Evolutionary conservation across 1,140 invertebrate genomes (phyloP).

Genomic region (Stegodyphus dumicola): DNA sequence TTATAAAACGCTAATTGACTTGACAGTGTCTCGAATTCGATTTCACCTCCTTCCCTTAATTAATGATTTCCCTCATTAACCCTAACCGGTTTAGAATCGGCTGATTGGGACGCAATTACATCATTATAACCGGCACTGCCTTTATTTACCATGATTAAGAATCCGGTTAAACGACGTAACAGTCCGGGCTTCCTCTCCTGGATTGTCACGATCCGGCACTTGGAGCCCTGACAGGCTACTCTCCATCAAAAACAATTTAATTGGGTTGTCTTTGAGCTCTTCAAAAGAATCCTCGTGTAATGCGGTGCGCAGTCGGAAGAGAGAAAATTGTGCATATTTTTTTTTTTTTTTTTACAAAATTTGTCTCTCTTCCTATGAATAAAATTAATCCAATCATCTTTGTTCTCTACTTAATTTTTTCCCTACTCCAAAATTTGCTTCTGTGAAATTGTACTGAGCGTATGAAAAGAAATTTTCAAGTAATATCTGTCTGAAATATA

Average conservation of each 20-base stretch:
- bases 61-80: slow-evolving; percentile 57
- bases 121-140: slow-evolving; percentile 40
- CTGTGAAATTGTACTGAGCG: too few species aligned
- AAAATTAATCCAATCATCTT: too few species aligned
- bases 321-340: too few species aligned
- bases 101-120: slow-evolving; percentile 48
- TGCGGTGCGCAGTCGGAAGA: too few species aligned
- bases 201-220: slow-evolving; percentile 52
- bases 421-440: too few species aligned
- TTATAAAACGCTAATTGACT: slow-evolving; percentile 47
- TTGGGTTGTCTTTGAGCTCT: slow-evolving; percentile 23
- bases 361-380: too few species aligned
- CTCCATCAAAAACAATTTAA: slow-evolving; percentile 48
- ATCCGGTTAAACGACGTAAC: slow-evolving; percentile 32
- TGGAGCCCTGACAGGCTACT: slow-evolving; percentile 12
- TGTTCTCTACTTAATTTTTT: too few species aligned
- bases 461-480: too few species aligned
- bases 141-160: slow-evolving; percentile 49
- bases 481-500: too few species aligned
- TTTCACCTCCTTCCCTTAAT: slow-evolving; percentile 39
- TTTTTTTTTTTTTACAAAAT: too few species aligned
- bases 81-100: slow-evolving; percentile 47
- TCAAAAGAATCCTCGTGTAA: background rate
- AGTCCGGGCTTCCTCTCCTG: background rate
- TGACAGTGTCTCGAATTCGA: slow-evolving; percentile 45